These are phyloP conservation scores for Morpho helenor DNA, from an alignment of 2,888 invertebrate genomes.

Conservation along the genomic window DNA sequence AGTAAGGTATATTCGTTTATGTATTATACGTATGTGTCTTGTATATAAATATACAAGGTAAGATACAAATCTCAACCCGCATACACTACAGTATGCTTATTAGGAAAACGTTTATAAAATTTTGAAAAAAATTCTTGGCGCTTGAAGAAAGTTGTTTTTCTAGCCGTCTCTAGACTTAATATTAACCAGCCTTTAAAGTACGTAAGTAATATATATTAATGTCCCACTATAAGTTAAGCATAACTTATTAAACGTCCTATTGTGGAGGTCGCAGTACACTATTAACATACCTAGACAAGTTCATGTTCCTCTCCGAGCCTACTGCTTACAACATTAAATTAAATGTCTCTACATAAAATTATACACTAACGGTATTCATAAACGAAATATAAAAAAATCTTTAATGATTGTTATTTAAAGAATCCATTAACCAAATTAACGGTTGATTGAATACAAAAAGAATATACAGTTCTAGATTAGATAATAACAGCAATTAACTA, in stretches of 20 bases:
- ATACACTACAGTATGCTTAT: too few relatives aligned
- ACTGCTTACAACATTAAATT: constrained; percentile 1
- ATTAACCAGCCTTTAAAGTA: too few relatives aligned
- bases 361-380: constrained; percentile 13
- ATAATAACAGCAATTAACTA: constrained; percentile 23
- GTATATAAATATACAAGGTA: too few relatives aligned
- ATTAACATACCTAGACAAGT: constrained; percentile 22
- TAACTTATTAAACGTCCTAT: background rate
- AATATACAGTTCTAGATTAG: constrained; percentile 15
- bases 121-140: background rate
- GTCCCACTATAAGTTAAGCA: too few relatives aligned
- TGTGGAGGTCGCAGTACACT: constrained; percentile 25
- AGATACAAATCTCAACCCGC: background rate
- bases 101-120: too few relatives aligned
- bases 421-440: constrained; percentile 16
- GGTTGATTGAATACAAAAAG: constrained; percentile 17
- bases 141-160: too few relatives aligned
- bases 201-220: too few relatives aligned
- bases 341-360: constrained; percentile 7
- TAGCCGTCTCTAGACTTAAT: too few relatives aligned
- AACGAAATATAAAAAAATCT: background rate
- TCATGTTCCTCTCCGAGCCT: constrained; percentile 9
- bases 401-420: constrained; percentile 2
- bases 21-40: too few relatives aligned
- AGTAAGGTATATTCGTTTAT: too few relatives aligned